Conservation (phyloP, 1,140 invertebrate species). For the Metaphire vulgaris region DNA sequence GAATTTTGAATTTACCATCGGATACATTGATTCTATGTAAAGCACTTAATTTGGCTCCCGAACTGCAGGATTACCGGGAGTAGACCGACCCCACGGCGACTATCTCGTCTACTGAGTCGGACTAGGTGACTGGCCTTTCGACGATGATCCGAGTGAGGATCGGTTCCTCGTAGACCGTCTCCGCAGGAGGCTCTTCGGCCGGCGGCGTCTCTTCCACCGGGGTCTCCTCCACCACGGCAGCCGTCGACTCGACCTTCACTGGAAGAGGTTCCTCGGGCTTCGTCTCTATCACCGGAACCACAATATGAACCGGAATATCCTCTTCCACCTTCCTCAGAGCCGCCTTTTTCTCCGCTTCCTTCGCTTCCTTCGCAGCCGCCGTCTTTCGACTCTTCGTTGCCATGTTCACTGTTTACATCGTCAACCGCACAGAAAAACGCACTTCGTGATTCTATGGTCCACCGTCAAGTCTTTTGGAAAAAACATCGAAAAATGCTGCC, state of each 20-base stretch:
- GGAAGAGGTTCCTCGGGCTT: neutral
- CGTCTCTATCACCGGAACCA: too few relatives aligned
- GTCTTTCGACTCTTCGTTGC: neutral
- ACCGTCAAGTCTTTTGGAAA: too few relatives aligned
- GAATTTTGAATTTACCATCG: too few relatives aligned
- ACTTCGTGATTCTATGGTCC: too few relatives aligned
- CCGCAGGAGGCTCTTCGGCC: neutral
- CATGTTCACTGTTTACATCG: too few relatives aligned
- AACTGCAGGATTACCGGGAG: too few relatives aligned
- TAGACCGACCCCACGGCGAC: too few relatives aligned
- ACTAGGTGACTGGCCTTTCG: conserved; percentile 2
- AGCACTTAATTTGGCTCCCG: too few relatives aligned
- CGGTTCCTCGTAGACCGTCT: neutral
- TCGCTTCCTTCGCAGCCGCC: neutral
- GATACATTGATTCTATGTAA: too few relatives aligned
- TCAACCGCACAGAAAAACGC: too few relatives aligned
- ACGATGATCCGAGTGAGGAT: neutral
- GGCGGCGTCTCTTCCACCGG: neutral
- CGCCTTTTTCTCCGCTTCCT: neutral
- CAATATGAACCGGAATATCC: neutral
- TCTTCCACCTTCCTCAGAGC: neutral
- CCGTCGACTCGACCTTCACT: neutral
- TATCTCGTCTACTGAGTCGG: too few relatives aligned
- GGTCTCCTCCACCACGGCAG: neutral
- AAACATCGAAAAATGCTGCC: too few relatives aligned